Evolutionary conservation across 2,113 vertebrate genomes (phyloP), one percentile per base, ranked within the genome.

Genomic region (Melanocharis versteri): DNA sequence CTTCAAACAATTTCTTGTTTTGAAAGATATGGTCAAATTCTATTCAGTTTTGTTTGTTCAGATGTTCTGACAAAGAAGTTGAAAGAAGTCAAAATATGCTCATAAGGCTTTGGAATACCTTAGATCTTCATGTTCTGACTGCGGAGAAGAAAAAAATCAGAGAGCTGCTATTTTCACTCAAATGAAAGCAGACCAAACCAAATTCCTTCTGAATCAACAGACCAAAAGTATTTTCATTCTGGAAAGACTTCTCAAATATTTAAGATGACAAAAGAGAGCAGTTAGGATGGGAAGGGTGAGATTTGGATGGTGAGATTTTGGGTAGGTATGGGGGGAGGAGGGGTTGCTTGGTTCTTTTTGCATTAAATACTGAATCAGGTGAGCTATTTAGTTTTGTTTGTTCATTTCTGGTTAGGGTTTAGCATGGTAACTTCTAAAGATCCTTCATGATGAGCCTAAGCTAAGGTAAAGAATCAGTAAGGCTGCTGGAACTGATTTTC

Each of bases 261-360:
- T 71, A 56, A 66, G 16, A 73, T 40, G n/a, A 73, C 53, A 93
- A 58, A 94, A 83, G 58, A 94, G 39, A 89, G 27, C 42, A 22
- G 73, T 48, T 73, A 48, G 35, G 5, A 66, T 56, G 37, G 19
- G 8, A 30, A 57, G 6, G 2, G 7, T 68, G 9, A 18, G 9
- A 68, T 61, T 35, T 68, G 24, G 4, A 47, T 47, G 9, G 20
- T 35, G 26, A 80, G 10, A 6, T 20, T 80, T 64, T 6, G 4
- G 7, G 14, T 7, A 10, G 0, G 21, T 9, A 8, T 39, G 22
- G 7, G 8, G 8, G 17, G 3, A 22, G 4, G 22, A 53, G 24
- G 3, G 8, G 2, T 31, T 76, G 15, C 23, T 51, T 35, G 3
- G 4, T 10, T n/a, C 81, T 94, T 96, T 89, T 35, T 75, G 16